A percentile compares a stretch with the other conserved stretches of the same genome.
These are phyloP conservation scores for Arizona elegans DNA, from an alignment of 2,113 vertebrate genomes.

Conservation along the genomic window DNA sequence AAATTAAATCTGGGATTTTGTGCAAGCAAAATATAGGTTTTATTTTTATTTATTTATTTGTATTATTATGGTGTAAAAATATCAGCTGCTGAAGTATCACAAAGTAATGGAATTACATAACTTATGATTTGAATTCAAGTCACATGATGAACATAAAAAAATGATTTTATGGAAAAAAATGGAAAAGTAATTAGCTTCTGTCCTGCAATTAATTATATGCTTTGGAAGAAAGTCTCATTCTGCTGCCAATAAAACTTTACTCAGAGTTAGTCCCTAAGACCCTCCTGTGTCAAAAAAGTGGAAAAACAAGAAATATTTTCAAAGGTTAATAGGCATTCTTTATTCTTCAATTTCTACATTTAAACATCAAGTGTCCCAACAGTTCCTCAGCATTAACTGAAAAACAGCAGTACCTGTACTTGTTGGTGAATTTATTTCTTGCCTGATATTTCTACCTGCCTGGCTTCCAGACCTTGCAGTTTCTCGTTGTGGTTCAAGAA, in stretches of 20 bases:
- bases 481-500: slow-evolving; percentile 95
- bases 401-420: slow-evolving; percentile 85
- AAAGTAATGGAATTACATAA: not conserved
- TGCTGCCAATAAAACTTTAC: not conserved
- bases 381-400: not conserved
- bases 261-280: not conserved
- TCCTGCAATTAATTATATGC: not conserved
- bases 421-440: slow-evolving; percentile 98
- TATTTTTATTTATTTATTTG: not conserved
- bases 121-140: not conserved
- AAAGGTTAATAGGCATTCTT: slow-evolving; percentile 13
- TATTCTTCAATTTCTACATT: not conserved
- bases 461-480: slow-evolving; percentile 89
- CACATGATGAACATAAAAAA: not conserved
- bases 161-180: not conserved
- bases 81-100: not conserved
- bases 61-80: not conserved
- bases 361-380: slow-evolving; percentile 19
- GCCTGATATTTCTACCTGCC: slow-evolving; percentile 91
- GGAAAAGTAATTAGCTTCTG: not conserved
- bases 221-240: not conserved
- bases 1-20: not conserved
- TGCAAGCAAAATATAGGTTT: not conserved
- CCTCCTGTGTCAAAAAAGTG: not conserved
- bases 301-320: not conserved